Percentiles rank a stretch among this genome's conserved stretches.
Evolutionary conservation across 2,113 vertebrate genomes (phyloP).

Genomic region (Procapra przewalskii): DNA sequence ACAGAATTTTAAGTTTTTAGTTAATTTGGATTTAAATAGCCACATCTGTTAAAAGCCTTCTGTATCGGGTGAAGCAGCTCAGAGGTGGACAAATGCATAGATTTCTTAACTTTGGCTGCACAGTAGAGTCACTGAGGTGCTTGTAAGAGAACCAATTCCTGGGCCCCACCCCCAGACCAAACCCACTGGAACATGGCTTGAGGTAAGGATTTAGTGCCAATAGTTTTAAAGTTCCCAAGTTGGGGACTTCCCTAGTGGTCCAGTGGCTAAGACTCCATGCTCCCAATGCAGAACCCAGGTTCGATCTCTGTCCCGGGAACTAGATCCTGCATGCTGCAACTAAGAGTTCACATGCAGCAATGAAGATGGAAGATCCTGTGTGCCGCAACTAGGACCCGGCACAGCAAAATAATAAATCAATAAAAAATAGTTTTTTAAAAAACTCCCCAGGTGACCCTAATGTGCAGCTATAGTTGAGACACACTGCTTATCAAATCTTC

Average conservation of each 20-base stretch:
- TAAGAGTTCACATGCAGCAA: not conserved
- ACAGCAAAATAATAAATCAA: not conserved
- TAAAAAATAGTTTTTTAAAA: not conserved
- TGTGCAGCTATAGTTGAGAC: not conserved
- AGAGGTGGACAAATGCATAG: not conserved
- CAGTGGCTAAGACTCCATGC: not conserved
- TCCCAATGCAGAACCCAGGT: not conserved
- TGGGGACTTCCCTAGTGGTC: not conserved
- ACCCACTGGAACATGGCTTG: not conserved
- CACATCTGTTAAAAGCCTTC: not conserved
- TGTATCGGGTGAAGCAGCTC: not conserved
- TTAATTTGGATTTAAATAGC: not conserved
- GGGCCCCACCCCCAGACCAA: not conserved
- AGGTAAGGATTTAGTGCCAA: no score
- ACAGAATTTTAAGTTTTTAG: not conserved
- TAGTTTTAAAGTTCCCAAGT: not conserved
- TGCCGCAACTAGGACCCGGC: not conserved
- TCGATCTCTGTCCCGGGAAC: not conserved
- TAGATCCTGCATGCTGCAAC: not conserved
- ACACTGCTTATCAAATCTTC: not conserved
- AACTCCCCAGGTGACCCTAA: not conserved
- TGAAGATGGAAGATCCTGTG: not conserved
- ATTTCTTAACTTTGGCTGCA: not conserved
- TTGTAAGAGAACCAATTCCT: not conserved
- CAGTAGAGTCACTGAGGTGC: not conserved